Conservation (phyloP, 2,888 invertebrate species). For the Agrilus biguttatus region DNA sequence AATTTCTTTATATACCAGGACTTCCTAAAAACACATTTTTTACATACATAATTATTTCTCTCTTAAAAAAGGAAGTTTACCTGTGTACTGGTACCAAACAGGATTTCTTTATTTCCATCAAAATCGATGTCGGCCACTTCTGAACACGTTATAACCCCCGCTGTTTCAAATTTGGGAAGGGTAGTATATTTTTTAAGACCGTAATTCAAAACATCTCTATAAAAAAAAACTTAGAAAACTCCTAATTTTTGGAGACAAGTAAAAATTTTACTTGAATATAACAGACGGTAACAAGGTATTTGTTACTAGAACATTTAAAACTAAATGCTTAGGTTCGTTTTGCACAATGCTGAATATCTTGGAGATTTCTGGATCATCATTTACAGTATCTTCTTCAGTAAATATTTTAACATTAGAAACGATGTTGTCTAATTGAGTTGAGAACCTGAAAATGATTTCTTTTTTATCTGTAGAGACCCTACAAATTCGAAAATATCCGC, state of each 20-base stretch:
- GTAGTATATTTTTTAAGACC: slow-evolving; percentile 32
- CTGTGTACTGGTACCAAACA: slow-evolving; percentile 54
- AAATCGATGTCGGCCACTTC: slow-evolving; percentile 54
- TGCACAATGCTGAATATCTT: too few relatives aligned
- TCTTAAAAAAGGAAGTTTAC: slow-evolving; percentile 20
- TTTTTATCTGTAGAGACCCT: slow-evolving; percentile 34
- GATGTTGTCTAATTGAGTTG: slow-evolving; percentile 38
- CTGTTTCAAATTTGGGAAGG: slow-evolving; percentile 36
- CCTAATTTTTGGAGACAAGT: neutral
- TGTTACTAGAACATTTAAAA: slow-evolving; percentile 40
- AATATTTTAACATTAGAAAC: slow-evolving; percentile 40
- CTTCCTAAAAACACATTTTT: slow-evolving; percentile 27
- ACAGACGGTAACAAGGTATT: slow-evolving; percentile 41
- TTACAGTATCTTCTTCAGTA: slow-evolving; percentile 15
- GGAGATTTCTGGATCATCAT: slow-evolving; percentile 1
- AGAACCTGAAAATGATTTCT: slow-evolving; percentile 34
- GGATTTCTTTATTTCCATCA: slow-evolving; percentile 52
- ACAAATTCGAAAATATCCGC: slow-evolving; percentile 41
- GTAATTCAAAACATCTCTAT: slow-evolving; percentile 34
- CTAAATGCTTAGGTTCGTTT: slow-evolving; percentile 12
- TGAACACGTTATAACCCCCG: slow-evolving; percentile 44
- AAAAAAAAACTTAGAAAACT: slow-evolving; percentile 9
- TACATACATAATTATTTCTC: neutral
- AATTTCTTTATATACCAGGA: slow-evolving; percentile 36
- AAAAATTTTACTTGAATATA: slow-evolving; percentile 37